Base-by-base conservation (phyloP, 2,113 vertebrate genomes). In the Diphyllodes magnificus region DNA sequence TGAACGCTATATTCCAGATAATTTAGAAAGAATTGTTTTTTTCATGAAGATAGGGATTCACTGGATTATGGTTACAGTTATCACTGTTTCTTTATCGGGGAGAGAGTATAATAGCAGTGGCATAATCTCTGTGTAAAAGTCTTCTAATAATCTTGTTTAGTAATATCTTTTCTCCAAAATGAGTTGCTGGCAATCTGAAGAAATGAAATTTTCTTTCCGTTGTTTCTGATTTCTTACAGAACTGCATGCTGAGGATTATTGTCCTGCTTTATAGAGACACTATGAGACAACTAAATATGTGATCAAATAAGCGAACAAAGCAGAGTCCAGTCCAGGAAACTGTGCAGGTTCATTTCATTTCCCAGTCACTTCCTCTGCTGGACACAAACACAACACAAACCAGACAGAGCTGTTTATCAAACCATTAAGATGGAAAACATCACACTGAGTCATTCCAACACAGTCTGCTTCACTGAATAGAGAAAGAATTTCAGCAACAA, bases 281-380 rank as follows among this genome's bases (percentile, higher is more conserved):
- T 16, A 3, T 51, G 42, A 89, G n/a, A 69, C 22, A 54, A 84
- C 24, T 60, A 71, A 92, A 49, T 85, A 61, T 11, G 50, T 66
- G 70, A 88, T 89, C 49, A 89, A 82, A 93, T 89, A 78, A 88
- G 71, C 83, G 79, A 60, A 60, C 23, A 39, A 85, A 90, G 18
- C 45, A 80, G 57, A 85, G 15, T 88, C 50, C 75, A 47, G 61
- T 69, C 44, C 91, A 93, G 75, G 81, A 89, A 64, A 61, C 66
- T 50, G 13, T 88, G 69, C 86, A 85, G 69, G 35, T 89, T 94
- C 54, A 28, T 95, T 89, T 89, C 6, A 85, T 93, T 93, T 95
- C 66, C 78, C 42, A 39, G 33, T 63, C 6, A 10, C 82, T 93
- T 95, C 70, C 78, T 94, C 50, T 87, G 54, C 71, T 85, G 73